Base-by-base conservation (phyloP, 1,140 invertebrate species). In the Asbolus verrucosus region DNA sequence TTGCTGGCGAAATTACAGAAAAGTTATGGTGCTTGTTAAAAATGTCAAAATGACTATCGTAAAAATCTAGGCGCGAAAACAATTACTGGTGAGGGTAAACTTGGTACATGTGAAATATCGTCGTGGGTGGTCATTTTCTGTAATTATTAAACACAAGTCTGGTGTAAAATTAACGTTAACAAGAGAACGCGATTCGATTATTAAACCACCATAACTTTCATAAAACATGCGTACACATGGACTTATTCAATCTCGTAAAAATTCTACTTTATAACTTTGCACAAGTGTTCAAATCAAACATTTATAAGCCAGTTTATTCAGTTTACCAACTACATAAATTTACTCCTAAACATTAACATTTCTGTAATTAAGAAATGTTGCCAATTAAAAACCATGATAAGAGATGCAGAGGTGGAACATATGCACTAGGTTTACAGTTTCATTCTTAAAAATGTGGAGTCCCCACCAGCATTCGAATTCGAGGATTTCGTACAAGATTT, bases 121-220 rank as follows among this genome's bases (percentile, higher is more conserved):
- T 67, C 27, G 66, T 68, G 70, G 70, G 70, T 72, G 70, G 70
- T 65, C 70, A 65, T 72, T 68, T 68, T 68, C 65, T 68, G 60
- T 71, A 69, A 72, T 72, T 72, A 68, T 72, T 67, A 72, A 63
- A 46, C 66, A 59, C 66, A 68, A 63, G 60, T 68, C 50, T 65
- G 67, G 46, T 72, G 70, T 69, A 72, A 72, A 68, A 72, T 72
- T 68, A 72, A 68, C 65, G 70, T 65, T 68, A 72, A 72, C 70
- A 69, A 72, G 70, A 72, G 65, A 72, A 72, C 66, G 70, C 70
- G 65, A 72, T 72, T 72, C 70, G 65, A 69, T 72, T 68, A 72
- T 72, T 72, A 68, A 72, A 72, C 59, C 54, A 63, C 60, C 70
- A 72, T 72, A 72, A 72, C 66, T 72, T 72, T 67, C 43, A 68